phyloP scores from a whole-genome alignment of 1,140 invertebrate species.

The Ylistrum balloti region DNA sequence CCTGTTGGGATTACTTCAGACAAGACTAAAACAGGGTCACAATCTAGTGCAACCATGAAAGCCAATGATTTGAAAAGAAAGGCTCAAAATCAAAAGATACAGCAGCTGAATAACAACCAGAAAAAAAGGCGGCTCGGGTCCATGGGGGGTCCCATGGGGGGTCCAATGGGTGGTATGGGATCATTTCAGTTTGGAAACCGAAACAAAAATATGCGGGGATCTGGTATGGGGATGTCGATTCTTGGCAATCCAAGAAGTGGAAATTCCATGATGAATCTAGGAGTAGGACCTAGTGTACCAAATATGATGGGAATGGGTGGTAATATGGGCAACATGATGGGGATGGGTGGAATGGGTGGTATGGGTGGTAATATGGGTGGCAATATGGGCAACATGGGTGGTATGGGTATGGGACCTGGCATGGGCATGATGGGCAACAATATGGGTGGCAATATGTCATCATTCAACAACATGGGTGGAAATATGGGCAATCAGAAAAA shows the following conservation, averaged over 20 bases:
- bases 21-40: neutral
- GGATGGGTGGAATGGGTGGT: neutral
- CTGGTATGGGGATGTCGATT: neutral
- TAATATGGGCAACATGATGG: neutral
- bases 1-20: neutral
- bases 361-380: neutral
- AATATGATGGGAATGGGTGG: conserved; percentile 12
- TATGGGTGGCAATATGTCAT: neutral
- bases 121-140: neutral
- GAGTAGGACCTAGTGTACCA: neutral
- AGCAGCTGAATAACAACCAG: neutral
- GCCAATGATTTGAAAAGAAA: conserved; percentile 30
- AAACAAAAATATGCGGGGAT: neutral
- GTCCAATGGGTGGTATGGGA: neutral
- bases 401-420: neutral
- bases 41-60: neutral
- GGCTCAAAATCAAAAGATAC: neutral
- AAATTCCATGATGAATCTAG: conserved; percentile 5
- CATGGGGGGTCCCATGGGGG: neutral
- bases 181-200: neutral
- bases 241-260: conserved; percentile 1
- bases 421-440: neutral
- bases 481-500: neutral
- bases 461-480: neutral
- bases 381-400: neutral